These are phyloP conservation scores for Carassius carassius DNA, from an alignment of 2,113 vertebrate species.

Conservation along the genomic window DNA sequence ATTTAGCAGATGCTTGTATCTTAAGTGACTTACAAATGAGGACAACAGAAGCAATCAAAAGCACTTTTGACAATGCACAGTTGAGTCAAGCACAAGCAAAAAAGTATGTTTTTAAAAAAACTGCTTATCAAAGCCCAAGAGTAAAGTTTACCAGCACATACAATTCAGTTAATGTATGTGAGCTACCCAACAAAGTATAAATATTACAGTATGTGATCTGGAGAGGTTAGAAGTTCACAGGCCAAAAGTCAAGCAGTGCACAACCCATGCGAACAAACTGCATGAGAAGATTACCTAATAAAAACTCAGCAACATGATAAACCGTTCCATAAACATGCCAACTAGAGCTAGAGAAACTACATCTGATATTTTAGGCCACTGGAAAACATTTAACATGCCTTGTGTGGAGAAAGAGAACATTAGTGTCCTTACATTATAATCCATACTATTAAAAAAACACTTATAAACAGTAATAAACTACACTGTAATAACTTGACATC, in stretches of 20 bases:
- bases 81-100: background rate
- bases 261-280: constrained; percentile 20
- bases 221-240: background rate
- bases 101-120: background rate
- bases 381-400: background rate
- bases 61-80: background rate
- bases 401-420: background rate
- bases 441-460: background rate
- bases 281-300: constrained; percentile 39
- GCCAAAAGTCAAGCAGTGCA: background rate
- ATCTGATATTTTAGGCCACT: background rate
- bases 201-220: background rate
- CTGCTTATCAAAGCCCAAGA: background rate
- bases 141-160: background rate
- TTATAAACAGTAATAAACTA: background rate
- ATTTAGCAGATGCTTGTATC: too few relatives aligned
- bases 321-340: constrained; percentile 15
- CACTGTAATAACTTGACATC: background rate
- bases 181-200: background rate
- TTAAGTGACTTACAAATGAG: too few relatives aligned
- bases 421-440: background rate
- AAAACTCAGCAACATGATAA: background rate
- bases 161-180: background rate
- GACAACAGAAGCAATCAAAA: too few relatives aligned
- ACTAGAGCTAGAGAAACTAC: background rate